Percentiles rank a stretch among this genome's conserved stretches.
Evolutionary conservation across 2,113 vertebrate genomes (phyloP).

Genomic region (Heterocephalus glaber): DNA sequence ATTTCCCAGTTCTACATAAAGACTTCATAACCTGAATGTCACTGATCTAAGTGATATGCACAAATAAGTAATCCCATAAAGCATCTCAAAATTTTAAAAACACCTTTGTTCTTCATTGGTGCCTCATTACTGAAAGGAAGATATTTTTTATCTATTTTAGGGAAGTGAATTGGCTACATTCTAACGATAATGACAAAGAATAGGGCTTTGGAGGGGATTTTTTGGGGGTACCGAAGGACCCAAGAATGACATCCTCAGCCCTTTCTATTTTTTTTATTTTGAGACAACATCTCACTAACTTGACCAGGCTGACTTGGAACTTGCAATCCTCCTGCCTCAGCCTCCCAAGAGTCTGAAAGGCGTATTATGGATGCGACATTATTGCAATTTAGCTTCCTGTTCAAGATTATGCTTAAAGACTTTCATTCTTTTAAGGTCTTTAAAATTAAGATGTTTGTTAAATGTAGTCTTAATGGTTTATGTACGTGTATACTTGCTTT

Average conservation of each 20-base stretch:
- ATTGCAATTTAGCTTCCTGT: background rate
- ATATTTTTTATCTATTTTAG: background rate
- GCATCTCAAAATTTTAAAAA: background rate
- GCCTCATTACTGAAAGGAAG: background rate
- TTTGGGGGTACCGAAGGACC: background rate
- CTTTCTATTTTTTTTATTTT: background rate
- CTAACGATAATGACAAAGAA: background rate
- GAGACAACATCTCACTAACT: background rate
- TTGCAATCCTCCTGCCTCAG: background rate
- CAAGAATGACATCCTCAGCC: background rate
- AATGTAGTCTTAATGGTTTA: conserved; percentile 33
- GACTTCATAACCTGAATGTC: background rate
- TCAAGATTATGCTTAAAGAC: background rate
- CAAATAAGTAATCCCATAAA: background rate
- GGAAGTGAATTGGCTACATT: background rate
- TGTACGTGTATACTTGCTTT: background rate
- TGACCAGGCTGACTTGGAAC: background rate
- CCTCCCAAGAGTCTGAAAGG: background rate
- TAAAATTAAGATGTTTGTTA: conserved; percentile 30
- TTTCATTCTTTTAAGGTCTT: background rate
- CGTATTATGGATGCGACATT: background rate
- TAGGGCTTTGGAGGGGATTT: no score
- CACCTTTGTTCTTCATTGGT: background rate
- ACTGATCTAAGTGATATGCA: background rate
- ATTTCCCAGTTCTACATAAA: background rate